These are phyloP conservation scores for Papilio protenor DNA, from an alignment of 2,888 invertebrate species.

Conservation along the genomic window DNA sequence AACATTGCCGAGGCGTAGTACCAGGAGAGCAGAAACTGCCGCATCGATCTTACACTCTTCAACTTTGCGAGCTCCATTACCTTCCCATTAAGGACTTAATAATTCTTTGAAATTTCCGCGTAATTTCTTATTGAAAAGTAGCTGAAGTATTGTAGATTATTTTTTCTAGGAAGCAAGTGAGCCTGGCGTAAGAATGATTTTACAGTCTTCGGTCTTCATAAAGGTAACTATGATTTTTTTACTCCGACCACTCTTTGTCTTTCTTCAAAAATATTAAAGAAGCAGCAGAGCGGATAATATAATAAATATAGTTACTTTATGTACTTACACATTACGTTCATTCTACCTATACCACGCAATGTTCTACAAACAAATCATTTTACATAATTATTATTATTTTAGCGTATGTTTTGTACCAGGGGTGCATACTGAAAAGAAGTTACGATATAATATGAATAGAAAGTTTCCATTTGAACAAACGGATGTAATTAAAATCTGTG, in stretches of 20 bases:
- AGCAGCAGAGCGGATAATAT: no score
- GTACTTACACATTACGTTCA: not conserved
- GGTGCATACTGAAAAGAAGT: not conserved
- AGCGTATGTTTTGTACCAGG: not conserved
- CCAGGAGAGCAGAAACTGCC: not conserved
- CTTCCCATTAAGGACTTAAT: not conserved
- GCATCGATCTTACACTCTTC: constrained; percentile 4
- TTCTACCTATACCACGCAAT: not conserved
- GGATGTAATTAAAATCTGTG: constrained; percentile 35
- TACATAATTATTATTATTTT: not conserved
- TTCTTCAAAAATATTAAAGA: no score
- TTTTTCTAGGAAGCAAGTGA: not conserved
- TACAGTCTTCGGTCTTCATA: no score
- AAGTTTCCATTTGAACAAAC: constrained; percentile 20
- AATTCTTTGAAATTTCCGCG: not conserved
- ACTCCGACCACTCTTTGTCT: no score
- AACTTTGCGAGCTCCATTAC: constrained; percentile 21
- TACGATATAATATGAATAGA: constrained; percentile 9
- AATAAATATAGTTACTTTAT: no score
- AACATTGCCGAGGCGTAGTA: not conserved
- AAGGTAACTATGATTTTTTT: no score
- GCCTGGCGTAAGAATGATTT: not conserved
- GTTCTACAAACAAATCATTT: not conserved
- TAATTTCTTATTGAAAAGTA: not conserved
- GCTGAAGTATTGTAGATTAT: not conserved